These are phyloP conservation scores for Odontamblyopus rebecca DNA, from an alignment of 2,797 vertebrate species.

Conservation along the genomic window DNA sequence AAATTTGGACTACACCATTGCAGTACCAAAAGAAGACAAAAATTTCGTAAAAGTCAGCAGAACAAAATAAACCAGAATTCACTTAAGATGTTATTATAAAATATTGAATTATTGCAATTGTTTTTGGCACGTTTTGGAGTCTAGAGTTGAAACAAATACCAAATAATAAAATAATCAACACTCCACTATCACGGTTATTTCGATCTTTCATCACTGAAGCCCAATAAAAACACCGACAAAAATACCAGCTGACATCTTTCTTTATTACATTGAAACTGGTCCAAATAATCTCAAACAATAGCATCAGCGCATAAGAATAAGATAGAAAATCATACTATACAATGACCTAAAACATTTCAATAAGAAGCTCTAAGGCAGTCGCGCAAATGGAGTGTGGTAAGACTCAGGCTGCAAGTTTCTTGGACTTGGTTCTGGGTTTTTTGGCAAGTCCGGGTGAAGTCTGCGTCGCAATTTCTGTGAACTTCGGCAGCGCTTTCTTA, in stretches of 20 bases:
- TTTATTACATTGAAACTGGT: constrained; percentile 45
- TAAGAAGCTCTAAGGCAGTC: constrained; percentile 1
- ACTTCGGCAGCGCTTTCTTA: constrained; percentile 26
- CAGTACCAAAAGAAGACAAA: too few species aligned
- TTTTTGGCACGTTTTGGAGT: too few species aligned
- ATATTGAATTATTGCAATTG: too few species aligned
- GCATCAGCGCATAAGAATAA: constrained; percentile 4
- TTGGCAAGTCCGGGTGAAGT: constrained; percentile 38
- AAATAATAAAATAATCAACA: too few species aligned
- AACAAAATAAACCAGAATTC: too few species aligned
- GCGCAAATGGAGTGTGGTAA: not conserved
- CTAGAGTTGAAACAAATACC: too few species aligned
- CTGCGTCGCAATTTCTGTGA: constrained; percentile 49
- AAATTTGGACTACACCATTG: too few species aligned
- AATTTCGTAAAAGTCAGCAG: too few species aligned
- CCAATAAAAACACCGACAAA: not conserved
- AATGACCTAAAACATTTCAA: constrained; percentile 18
- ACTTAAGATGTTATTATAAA: too few species aligned
- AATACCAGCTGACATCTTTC: constrained; percentile 5
- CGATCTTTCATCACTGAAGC: too few species aligned
- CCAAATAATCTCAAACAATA: constrained; percentile 6
- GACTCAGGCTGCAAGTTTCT: constrained; percentile 50
- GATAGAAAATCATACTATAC: constrained; percentile 15
- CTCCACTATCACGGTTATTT: too few species aligned
- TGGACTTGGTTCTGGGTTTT: constrained; percentile 53